phyloP scores from a whole-genome alignment of 1,140 invertebrate species.

The Lepidurus packardi region DNA sequence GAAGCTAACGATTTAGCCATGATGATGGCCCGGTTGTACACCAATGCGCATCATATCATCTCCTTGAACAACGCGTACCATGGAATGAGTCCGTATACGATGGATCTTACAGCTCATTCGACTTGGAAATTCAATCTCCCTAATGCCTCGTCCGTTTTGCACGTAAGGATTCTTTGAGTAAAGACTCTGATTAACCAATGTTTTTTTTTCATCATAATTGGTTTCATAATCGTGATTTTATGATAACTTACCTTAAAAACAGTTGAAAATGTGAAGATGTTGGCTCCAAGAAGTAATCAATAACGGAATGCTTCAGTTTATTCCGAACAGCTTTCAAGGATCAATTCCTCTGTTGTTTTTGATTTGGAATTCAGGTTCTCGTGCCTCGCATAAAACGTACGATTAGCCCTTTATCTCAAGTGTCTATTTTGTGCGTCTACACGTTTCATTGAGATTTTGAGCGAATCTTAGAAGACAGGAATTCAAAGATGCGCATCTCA shows the following conservation, averaged over 20 bases:
- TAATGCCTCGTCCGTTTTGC: constrained; percentile 69
- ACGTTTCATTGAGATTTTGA: too few species aligned
- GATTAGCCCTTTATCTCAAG: too few species aligned
- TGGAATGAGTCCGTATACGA: constrained; percentile 74
- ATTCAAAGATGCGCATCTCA: too few species aligned
- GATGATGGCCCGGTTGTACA: constrained; percentile 75
- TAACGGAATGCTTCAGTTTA: too few species aligned
- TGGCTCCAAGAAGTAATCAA: too few species aligned
- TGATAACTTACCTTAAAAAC: not conserved
- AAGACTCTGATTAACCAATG: not conserved
- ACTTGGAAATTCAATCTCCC: constrained; percentile 72
- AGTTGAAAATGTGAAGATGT: too few species aligned
- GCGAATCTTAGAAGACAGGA: too few species aligned
- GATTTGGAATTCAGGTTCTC: too few species aligned
- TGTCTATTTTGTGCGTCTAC: too few species aligned
- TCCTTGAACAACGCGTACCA: constrained; percentile 81
- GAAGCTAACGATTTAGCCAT: constrained; percentile 95
- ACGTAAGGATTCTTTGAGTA: constrained; percentile 57
- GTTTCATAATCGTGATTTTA: constrained; percentile 23
- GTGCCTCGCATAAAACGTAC: too few species aligned
- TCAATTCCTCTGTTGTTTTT: too few species aligned
- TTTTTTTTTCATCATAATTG: constrained; percentile 24
- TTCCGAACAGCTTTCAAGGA: too few species aligned
- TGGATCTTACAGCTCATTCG: constrained; percentile 73
- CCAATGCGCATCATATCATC: constrained; percentile 75